Base-by-base conservation (phyloP, 92 coral and sea anemone species). In the Epizoanthus rinbou region DNA sequence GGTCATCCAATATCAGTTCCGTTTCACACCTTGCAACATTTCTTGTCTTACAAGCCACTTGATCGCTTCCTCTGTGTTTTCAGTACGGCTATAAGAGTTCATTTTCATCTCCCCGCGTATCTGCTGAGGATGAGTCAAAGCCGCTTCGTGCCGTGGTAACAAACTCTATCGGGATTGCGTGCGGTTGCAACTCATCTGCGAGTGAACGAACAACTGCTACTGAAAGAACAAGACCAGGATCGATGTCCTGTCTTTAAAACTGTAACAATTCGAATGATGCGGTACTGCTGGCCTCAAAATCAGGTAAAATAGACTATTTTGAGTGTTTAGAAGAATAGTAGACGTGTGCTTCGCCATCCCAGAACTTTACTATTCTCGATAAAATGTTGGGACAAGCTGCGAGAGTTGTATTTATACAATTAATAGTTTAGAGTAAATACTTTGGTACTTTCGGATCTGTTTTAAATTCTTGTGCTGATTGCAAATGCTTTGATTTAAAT, bases 1-100 rank as follows among this genome's bases (percentile, higher is more conserved):
- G 82, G 82, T 78, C 82, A 78, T 62, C 57, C 57, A 37, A 22
- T 78, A 57, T 33, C 82, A 78, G 57, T 59, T 76, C 81, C 81
- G 24, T 54, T 58, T 76, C 57, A 35, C 53, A 76, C 63, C 56
- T 33, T 58, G 11, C 25, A 39, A 43, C 71, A 7, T 37, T 63
- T 43, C 71, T 59, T 39, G 24, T 50, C 54, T 50, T 37, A 78
- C 56, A 18, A 18, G 72, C 82, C 35, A 78, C 71, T 63, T 78
- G 82, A 78, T 78, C 57, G 56, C 82, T 78, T 78, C 82, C 82
- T 69, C 31, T 19, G 67, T 57, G 41, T 41, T 63, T 59, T 22
- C 70, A 57, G 69, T 39, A 19, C 64, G 57, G 62, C 71, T 22
- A 62, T 69, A 18, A 50, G 57, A 62, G 37, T 63, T 62, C 82